Conservation (phyloP, 2,888 invertebrate species). For the Tinea trinotella region DNA sequence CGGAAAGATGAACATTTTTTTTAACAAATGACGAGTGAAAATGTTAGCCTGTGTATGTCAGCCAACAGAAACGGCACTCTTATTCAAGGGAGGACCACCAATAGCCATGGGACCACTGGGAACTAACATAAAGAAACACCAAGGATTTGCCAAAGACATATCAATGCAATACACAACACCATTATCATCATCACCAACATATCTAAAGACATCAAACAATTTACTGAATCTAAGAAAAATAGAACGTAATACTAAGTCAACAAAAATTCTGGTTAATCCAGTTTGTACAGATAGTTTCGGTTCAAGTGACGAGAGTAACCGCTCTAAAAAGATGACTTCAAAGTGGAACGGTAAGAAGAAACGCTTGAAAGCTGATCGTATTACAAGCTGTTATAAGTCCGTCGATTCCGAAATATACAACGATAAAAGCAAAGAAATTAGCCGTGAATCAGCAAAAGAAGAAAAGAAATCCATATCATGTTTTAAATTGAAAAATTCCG, state of each 20-base stretch:
- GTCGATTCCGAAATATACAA: constrained; percentile 32
- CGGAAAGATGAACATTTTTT: not conserved
- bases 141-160: constrained; percentile 22
- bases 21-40: constrained; percentile 41
- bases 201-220: constrained; percentile 50
- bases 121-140: constrained; percentile 54
- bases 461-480: constrained; percentile 62
- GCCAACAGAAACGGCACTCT: constrained; percentile 71
- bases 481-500: constrained; percentile 63
- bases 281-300: constrained; percentile 55
- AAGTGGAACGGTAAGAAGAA: constrained; percentile 67
- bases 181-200: constrained; percentile 36
- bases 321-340: constrained; percentile 42
- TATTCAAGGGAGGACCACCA: constrained; percentile 67
- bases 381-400: constrained; percentile 34
- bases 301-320: constrained; percentile 58
- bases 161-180: constrained; percentile 12
- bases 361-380: constrained; percentile 46
- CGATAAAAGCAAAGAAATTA: constrained; percentile 49
- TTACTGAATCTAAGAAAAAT: constrained; percentile 59
- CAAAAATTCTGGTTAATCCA: constrained; percentile 64
- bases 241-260: constrained; percentile 60
- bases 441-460: constrained; percentile 44
- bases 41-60: constrained; percentile 81
- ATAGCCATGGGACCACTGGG: constrained; percentile 70